Conservation (phyloP, 2,113 vertebrate species). For the Tichodroma muraria region DNA sequence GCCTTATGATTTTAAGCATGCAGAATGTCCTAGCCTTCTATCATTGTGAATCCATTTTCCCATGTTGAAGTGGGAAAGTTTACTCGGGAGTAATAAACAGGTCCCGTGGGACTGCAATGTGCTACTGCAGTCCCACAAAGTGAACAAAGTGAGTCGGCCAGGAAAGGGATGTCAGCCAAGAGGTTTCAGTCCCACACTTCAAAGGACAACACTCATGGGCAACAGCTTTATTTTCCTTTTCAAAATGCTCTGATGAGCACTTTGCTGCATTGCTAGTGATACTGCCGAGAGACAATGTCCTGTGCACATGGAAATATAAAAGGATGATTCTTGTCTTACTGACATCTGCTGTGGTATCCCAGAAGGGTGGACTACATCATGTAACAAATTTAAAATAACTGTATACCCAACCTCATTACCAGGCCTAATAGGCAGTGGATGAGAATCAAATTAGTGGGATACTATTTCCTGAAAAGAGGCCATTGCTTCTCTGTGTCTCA, state of each 20-base stretch:
- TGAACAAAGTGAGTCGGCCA: not conserved
- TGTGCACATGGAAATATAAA: not conserved
- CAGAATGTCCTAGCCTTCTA: constrained; percentile 27
- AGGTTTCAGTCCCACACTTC: not conserved
- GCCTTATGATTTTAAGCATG: not conserved
- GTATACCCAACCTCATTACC: not conserved
- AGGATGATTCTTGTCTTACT: not conserved
- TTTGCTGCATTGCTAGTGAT: not conserved
- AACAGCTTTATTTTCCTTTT: not conserved
- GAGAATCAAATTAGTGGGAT: not conserved
- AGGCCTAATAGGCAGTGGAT: not conserved
- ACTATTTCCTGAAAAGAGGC: not conserved
- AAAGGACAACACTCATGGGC: not conserved
- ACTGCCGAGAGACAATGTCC: not conserved
- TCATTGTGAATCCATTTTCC: constrained; percentile 45
- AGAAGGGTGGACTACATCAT: not conserved
- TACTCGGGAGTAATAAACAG: constrained; percentile 33
- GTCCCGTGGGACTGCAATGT: constrained; percentile 9
- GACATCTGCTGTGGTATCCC: not conserved
- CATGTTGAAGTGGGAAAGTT: constrained; percentile 20
- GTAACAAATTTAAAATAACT: not conserved
- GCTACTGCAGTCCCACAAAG: constrained; percentile 25
- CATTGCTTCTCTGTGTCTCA: not conserved
- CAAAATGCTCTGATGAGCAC: not conserved
- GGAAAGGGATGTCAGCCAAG: not conserved